A percentile compares a stretch with the other conserved stretches of the same genome.
phyloP scores from a whole-genome alignment of 2,888 invertebrate species.

The Tineola bisselliella region DNA sequence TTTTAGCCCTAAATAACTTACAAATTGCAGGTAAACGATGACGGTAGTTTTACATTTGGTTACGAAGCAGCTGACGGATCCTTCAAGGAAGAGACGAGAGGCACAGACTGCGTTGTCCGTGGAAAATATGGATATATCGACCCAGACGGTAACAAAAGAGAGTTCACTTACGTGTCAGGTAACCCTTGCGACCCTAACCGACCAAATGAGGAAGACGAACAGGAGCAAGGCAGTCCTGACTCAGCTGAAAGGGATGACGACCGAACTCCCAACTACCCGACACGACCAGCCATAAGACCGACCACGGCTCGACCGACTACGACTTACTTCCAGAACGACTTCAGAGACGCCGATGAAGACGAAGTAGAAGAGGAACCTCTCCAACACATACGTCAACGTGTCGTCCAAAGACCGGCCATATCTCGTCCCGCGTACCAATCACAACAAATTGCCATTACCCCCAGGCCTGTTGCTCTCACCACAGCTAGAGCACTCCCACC shows the following conservation, averaged over 20 bases:
- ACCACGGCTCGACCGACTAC: slow-evolving; percentile 61
- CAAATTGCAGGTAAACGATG: slow-evolving; percentile 73
- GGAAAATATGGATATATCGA: slow-evolving; percentile 90
- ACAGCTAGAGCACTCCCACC: slow-evolving; percentile 64
- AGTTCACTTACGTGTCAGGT: slow-evolving; percentile 87
- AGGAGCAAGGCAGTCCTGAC: slow-evolving; percentile 63
- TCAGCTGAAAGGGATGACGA: slow-evolving; percentile 70
- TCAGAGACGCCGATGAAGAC: slow-evolving; percentile 72
- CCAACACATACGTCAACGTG: slow-evolving; percentile 54
- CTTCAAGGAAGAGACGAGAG: slow-evolving; percentile 87
- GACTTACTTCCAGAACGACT: slow-evolving; percentile 77
- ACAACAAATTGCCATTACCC: slow-evolving; percentile 66
- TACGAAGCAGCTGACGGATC: slow-evolving; percentile 87
- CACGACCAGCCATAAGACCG: slow-evolving; percentile 48
- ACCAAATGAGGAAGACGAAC: slow-evolving; percentile 74
- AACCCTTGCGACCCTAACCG: slow-evolving; percentile 88
- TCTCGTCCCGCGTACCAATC: slow-evolving; percentile 57
- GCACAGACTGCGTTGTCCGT: slow-evolving; percentile 85
- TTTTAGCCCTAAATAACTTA: background rate
- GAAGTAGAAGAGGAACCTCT: slow-evolving; percentile 65
- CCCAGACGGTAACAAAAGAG: slow-evolving; percentile 85
- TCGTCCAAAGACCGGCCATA: slow-evolving; percentile 54
- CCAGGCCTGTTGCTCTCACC: slow-evolving; percentile 65
- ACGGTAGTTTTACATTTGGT: slow-evolving; percentile 85
- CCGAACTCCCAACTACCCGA: slow-evolving; percentile 71